phyloP scores from a whole-genome alignment of 1,140 invertebrate genomes.

The Rhizoglyphus robini region DNA sequence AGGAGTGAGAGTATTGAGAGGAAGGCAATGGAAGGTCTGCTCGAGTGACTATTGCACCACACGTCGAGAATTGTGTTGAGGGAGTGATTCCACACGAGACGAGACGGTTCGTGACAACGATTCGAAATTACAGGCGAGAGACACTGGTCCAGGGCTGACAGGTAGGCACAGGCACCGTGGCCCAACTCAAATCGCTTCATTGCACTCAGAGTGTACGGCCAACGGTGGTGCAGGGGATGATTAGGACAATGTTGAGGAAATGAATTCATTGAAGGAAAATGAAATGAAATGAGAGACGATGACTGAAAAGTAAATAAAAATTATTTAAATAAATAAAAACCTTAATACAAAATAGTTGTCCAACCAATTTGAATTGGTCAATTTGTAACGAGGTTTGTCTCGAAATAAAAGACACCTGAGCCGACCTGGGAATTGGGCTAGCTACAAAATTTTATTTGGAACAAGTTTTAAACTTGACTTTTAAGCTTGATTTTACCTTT shows the following conservation, averaged over 20 bases:
- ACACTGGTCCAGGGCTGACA: not conserved
- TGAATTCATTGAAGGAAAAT: not conserved
- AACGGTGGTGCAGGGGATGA: not conserved
- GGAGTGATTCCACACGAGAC: not conserved
- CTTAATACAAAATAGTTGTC: too few relatives aligned
- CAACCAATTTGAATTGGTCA: too few relatives aligned
- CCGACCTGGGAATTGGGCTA: too few relatives aligned
- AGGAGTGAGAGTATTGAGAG: too few relatives aligned
- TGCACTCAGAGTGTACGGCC: not conserved
- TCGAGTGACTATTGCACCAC: constrained; percentile 7
- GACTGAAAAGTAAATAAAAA: too few relatives aligned
- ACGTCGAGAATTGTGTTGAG: not conserved
- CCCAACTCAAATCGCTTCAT: constrained; percentile 10
- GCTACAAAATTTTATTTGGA: too few relatives aligned
- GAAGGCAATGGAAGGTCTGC: too few relatives aligned
- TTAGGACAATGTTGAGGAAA: not conserved
- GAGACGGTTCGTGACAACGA: not conserved
- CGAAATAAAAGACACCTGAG: too few relatives aligned
- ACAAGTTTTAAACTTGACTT: too few relatives aligned
- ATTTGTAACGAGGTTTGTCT: too few relatives aligned
- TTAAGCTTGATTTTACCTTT: too few relatives aligned
- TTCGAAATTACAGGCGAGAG: not conserved
- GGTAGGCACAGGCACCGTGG: not conserved
- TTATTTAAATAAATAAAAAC: too few relatives aligned
- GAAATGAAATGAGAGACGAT: not conserved